phyloP scores from a whole-genome alignment of 2,888 invertebrate species.

The Sacculina carcini region DNA sequence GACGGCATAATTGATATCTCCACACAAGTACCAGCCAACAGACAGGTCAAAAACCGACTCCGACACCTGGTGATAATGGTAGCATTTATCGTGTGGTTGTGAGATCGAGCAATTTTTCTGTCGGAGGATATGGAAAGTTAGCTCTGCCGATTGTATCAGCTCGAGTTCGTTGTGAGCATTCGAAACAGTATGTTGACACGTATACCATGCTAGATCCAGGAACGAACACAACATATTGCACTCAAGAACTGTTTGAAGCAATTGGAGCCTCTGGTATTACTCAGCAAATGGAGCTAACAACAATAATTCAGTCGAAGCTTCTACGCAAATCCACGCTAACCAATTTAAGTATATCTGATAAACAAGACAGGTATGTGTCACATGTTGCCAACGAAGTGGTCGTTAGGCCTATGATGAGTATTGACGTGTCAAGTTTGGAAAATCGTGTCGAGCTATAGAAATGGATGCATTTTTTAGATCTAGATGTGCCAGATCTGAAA shows the following conservation, averaged over 20 bases:
- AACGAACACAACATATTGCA: conserved; percentile 3
- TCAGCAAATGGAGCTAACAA: conserved; percentile 4
- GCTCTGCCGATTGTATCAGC: neutral
- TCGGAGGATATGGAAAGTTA: neutral
- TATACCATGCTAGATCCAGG: conserved; percentile 6
- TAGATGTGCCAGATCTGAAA: conserved; percentile 1
- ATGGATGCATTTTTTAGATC: neutral
- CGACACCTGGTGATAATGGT: neutral
- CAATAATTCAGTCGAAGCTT: neutral
- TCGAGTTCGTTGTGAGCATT: neutral
- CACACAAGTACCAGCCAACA: conserved; percentile 2
- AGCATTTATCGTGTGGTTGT: neutral
- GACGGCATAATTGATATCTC: neutral
- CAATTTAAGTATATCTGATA: conserved; percentile 1
- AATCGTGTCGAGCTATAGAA: neutral
- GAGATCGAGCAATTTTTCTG: neutral
- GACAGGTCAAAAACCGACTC: neutral
- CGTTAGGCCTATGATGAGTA: conserved; percentile 4
- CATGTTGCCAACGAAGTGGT: neutral
- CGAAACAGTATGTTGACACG: conserved; percentile 1
- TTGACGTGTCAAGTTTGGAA: conserved; percentile 2
- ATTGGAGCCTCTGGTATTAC: conserved; percentile 1
- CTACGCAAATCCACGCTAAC: neutral
- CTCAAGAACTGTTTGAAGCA: conserved; percentile 1
- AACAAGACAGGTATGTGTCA: neutral